A percentile compares a stretch with the other conserved stretches of the same genome.
phyloP scores from a whole-genome alignment of 2,113 vertebrate species.

The Speoplatyrhinus poulsoni region DNA sequence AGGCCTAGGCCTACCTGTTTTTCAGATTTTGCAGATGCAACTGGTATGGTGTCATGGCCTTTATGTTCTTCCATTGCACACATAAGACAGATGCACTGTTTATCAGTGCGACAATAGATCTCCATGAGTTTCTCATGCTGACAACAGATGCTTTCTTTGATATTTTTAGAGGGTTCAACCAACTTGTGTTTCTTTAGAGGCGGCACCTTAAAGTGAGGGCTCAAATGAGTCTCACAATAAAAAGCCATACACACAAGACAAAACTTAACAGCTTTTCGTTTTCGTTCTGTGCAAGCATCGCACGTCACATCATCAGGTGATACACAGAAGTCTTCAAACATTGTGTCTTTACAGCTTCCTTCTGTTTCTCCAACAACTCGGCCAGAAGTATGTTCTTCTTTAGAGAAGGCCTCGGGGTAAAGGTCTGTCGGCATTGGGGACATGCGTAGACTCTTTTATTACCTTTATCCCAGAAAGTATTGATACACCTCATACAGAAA shows the following conservation, averaged over 20 bases:
- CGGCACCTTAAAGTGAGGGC: conserved; percentile 38
- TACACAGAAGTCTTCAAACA: not conserved
- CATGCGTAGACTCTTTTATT: conserved; percentile 28
- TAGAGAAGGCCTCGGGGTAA: conserved; percentile 40
- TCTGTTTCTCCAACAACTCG: conserved; percentile 28
- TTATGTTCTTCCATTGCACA: conserved; percentile 49
- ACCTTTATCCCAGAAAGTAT: conserved; percentile 40
- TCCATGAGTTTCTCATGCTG: conserved; percentile 44
- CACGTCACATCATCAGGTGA: conserved; percentile 37
- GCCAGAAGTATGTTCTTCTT: conserved; percentile 48
- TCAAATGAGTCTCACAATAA: conserved; percentile 47
- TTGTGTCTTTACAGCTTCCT: not conserved
- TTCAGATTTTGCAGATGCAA: conserved; percentile 10
- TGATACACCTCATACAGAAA: conserved; percentile 50
- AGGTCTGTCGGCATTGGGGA: conserved; percentile 50
- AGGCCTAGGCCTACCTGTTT: conserved; percentile 31
- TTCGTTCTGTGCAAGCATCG: conserved; percentile 42
- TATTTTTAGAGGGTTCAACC: conserved; percentile 23
- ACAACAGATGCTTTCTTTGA: conserved; percentile 41
- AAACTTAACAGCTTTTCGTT: conserved; percentile 44
- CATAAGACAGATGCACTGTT: conserved; percentile 39
- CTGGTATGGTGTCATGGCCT: conserved; percentile 36
- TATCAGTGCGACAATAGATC: conserved; percentile 48
- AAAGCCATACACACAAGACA: conserved; percentile 48
- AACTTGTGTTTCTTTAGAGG: conserved; percentile 43